Percentiles rank a stretch among this genome's conserved stretches.
phyloP scores from a whole-genome alignment of 1,140 invertebrate genomes.

The Notospermus geniculatus region DNA sequence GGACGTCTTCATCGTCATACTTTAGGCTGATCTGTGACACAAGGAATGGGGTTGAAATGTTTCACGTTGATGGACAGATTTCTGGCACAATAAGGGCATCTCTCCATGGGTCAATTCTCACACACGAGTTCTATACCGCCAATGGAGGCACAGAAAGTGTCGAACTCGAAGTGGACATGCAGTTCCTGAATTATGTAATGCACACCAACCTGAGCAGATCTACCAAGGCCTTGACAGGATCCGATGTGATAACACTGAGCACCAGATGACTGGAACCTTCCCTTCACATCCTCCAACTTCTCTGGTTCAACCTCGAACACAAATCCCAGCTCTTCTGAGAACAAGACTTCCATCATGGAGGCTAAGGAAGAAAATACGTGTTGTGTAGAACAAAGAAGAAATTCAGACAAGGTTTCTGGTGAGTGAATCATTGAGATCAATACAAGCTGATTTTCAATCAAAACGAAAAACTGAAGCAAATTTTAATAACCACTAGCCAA shows the following conservation, averaged over 20 bases:
- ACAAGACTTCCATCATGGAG: conserved; percentile 68
- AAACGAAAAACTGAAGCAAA: too few relatives aligned
- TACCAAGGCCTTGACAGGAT: conserved; percentile 47
- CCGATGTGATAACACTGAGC: conserved; percentile 76
- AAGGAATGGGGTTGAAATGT: background rate
- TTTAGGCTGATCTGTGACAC: conserved; percentile 60
- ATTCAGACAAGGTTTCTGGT: background rate
- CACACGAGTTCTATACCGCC: too few relatives aligned
- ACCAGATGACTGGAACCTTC: conserved; percentile 62
- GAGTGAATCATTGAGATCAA: too few relatives aligned
- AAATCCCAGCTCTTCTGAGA: conserved; percentile 89
- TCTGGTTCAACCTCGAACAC: conserved; percentile 74
- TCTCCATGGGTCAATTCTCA: too few relatives aligned
- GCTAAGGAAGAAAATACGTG: conserved; percentile 19
- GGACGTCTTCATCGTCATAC: conserved; percentile 62
- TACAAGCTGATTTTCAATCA: too few relatives aligned
- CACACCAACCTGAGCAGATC: background rate
- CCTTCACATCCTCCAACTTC: conserved; percentile 63
- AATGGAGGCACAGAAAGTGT: too few relatives aligned
- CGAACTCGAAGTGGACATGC: too few relatives aligned
- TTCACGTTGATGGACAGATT: background rate
- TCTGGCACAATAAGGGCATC: background rate
- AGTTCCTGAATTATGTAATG: too few relatives aligned
- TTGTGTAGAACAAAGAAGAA: background rate
- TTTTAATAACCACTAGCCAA: conserved; percentile 85